Evolutionary conservation across 2,888 invertebrate species (phyloP), one percentile per base, ranked within the genome.

Genomic region (Heteromurus nitidus): DNA sequence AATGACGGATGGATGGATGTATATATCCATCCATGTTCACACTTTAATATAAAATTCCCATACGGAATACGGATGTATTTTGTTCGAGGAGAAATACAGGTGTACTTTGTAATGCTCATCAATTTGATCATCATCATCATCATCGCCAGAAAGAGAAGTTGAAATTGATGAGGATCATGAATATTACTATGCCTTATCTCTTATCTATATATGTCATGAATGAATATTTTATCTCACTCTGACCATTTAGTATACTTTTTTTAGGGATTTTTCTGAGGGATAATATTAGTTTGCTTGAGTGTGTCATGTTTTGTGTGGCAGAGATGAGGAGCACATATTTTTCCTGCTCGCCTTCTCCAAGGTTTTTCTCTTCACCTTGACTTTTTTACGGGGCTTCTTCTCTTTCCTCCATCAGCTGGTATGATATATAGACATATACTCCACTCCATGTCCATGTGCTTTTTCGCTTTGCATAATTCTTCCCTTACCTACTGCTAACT

Each of bases 331-430:
- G n/a, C n/a, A n/a, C n/a, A n/a, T n/a, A n/a, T n/a, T n/a, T n/a
- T n/a, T n/a, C n/a, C 53, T 36, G 18, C 64, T 72, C 72, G 72
- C 72, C 62, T 58, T 44, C 58, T 72, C 62, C 72, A 75, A 75
- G 75, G 68, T 60, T 76, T 55, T 55, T 76, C 68, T 68, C 50
- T 58, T 75, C 75, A 75, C 75, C 76, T 76, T 76, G 76, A 76
- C 76, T 76, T 76, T 75, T 62, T 76, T 68, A 60, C 30, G 69
- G 60, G 24, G 42, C 20, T 67, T 36, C 65, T 62, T 60, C 3
- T 47, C 26, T 67, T 58, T 22, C 18, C 30, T 22, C 2, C 31
- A 24, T 42, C 44, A 65, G 44, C 58, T 72, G 69, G 55, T 42
- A n/a, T 13, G n/a, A n/a, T n/a, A n/a, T n/a, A n/a, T n/a, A n/a